Base-by-base conservation (phyloP, 1,140 invertebrate species). In the Formica selysi region DNA sequence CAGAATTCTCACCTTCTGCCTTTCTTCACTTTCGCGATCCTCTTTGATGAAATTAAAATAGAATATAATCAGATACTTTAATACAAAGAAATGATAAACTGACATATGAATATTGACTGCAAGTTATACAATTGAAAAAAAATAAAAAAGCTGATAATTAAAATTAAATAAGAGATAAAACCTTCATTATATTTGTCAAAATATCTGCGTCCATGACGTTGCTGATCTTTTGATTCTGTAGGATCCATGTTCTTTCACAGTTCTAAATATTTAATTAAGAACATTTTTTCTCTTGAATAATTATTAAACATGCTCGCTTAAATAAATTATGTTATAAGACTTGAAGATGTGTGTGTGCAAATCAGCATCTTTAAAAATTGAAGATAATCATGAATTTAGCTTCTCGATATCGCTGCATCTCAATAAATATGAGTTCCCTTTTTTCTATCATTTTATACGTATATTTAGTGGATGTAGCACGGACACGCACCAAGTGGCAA, bases 61-160 rank as follows among this genome's bases (percentile, higher is more conserved):
- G 5, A 68, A 48, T 19, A 68, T 22, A 68, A 67, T 67, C 65
- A 67, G 7, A 68, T 51, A 51, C 16, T 51, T 51, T 5, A 51
- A 51, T 51, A 22, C 22, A 44, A 10, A 22, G 41, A 68, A 22
- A 19, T 11, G 1, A 68, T 11, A 7, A 41, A 2, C 10, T 44
- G 10, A 5, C 22, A 41, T 67, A 11, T 41, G 4, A 44, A 22
- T 41, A 68, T 13, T 68, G n/a, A 44, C n/a, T 68, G n/a, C 11
- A 68, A 44, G 22, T 3, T 68, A 68, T 41, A 22, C n/a, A 68
- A 68, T 44, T 44, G 11, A 41, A 6, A 10, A 68, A 68, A 22
- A 26, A 44, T 13, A 41, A 11, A 38, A 22, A 65, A 65, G 2
- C 10, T 44, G 44, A 65, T 67, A 41, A 41, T 22, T 67, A 67